phyloP scores from a whole-genome alignment of 2,888 invertebrate genomes.

The Heliconius cydno region DNA sequence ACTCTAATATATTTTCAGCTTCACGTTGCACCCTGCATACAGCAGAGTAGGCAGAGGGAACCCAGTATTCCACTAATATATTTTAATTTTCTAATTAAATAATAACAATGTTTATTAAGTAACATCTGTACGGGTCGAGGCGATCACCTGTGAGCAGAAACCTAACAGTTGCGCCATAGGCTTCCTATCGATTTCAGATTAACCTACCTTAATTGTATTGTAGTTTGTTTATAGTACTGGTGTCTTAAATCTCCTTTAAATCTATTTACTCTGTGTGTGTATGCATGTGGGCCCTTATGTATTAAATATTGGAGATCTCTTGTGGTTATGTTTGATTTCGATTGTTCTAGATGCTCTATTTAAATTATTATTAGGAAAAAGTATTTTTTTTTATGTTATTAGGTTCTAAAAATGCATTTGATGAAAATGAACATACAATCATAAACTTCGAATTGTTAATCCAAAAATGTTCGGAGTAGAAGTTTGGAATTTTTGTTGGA shows the following conservation, averaged over 20 bases:
- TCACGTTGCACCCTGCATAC: too few relatives aligned
- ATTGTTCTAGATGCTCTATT: not conserved
- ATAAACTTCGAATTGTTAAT: too few relatives aligned
- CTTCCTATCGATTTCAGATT: constrained; percentile 49
- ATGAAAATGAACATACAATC: too few relatives aligned
- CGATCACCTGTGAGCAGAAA: constrained; percentile 43
- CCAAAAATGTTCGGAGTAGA: too few relatives aligned
- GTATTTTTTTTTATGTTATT: not conserved
- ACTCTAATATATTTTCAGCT: not conserved
- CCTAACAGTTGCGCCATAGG: constrained; percentile 40
- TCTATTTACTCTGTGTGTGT: constrained; percentile 10
- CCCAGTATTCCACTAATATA: not conserved
- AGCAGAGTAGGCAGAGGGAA: too few relatives aligned
- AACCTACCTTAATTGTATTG: constrained; percentile 47
- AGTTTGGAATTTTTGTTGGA: too few relatives aligned
- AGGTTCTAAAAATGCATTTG: too few relatives aligned
- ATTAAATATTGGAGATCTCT: not conserved
- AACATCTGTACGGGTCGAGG: not conserved
- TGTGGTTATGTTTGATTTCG: not conserved
- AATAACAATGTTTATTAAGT: not conserved
- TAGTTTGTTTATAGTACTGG: constrained; percentile 31
- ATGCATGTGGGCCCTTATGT: not conserved
- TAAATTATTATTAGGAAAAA: not conserved
- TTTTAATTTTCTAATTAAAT: not conserved
- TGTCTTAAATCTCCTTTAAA: constrained; percentile 30